These are phyloP conservation scores for Ornithoptera priamus DNA, from an alignment of 2,888 invertebrate genomes.

Conservation along the genomic window DNA sequence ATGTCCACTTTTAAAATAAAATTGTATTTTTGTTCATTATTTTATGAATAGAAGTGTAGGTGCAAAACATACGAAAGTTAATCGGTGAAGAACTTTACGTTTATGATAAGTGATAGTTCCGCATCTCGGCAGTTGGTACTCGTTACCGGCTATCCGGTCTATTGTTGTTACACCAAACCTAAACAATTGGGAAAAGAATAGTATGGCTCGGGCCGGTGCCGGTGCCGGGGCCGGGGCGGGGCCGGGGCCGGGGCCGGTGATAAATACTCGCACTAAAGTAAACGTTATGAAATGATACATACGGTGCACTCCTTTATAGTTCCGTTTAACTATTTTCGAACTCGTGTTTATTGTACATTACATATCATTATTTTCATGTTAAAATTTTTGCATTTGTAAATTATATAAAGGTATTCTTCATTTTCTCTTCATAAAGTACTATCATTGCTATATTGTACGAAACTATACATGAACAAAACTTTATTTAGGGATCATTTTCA, in stretches of 20 bases:
- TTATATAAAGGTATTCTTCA: no score
- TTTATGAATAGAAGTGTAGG: no score
- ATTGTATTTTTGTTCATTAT: no score
- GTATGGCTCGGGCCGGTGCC: constrained; percentile 56
- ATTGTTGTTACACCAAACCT: constrained; percentile 59
- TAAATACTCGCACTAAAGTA: constrained; percentile 58
- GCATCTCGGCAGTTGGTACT: constrained; percentile 54
- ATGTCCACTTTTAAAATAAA: no score
- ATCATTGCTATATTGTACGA: no score
- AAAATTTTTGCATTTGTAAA: no score
- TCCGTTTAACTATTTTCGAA: constrained; percentile 40
- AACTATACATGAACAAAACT: no score
- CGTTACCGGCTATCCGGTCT: constrained; percentile 59
- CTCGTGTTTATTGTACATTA: constrained; percentile 12
- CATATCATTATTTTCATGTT: not conserved
- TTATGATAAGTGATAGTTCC: constrained; percentile 26
- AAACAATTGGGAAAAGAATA: constrained; percentile 65
- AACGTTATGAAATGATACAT: constrained; percentile 70
- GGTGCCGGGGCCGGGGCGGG: constrained; percentile 51
- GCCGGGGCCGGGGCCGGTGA: constrained; percentile 51
- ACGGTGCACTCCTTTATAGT: constrained; percentile 45
- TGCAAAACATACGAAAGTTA: no score
- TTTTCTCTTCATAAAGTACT: no score
- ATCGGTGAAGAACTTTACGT: no score
- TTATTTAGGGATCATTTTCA: no score